Conservation (phyloP, 2,113 vertebrate species). For the Pelodiscus sinensis region DNA sequence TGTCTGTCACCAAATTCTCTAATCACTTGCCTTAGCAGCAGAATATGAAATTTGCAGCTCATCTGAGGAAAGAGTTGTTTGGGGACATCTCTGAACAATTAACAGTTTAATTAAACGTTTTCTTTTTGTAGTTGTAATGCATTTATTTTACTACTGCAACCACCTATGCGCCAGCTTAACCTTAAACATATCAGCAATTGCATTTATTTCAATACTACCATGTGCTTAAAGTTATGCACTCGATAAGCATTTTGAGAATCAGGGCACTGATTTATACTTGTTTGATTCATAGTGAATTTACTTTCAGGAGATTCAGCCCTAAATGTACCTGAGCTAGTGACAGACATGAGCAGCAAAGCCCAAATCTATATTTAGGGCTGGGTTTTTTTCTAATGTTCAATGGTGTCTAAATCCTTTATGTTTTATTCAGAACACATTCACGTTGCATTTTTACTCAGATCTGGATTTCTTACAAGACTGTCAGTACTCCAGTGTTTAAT, state of each 20-base stretch:
- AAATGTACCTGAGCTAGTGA: not conserved
- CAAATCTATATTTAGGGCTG: not conserved
- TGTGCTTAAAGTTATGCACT: not conserved
- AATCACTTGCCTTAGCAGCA: not conserved
- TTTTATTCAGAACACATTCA: not conserved
- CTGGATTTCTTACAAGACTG: not conserved
- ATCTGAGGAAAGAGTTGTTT: not conserved
- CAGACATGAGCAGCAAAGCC: not conserved
- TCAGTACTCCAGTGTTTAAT: not conserved
- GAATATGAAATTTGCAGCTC: constrained; percentile 3
- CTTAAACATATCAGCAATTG: not conserved
- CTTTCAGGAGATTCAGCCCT: not conserved
- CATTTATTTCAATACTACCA: not conserved
- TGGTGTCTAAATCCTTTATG: not conserved
- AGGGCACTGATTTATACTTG: not conserved
- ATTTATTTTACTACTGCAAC: not conserved
- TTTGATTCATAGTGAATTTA: not conserved
- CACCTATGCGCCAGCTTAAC: not conserved
- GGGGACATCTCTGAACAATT: constrained; percentile 1
- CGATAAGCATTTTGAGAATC: not conserved
- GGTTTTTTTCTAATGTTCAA: not conserved
- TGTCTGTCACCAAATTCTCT: not conserved
- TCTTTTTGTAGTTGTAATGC: not conserved
- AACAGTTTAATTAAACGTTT: not conserved
- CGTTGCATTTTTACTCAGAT: not conserved